Evolutionary conservation across 1,140 invertebrate species (phyloP).

Genomic region (Cotesia typhae): DNA sequence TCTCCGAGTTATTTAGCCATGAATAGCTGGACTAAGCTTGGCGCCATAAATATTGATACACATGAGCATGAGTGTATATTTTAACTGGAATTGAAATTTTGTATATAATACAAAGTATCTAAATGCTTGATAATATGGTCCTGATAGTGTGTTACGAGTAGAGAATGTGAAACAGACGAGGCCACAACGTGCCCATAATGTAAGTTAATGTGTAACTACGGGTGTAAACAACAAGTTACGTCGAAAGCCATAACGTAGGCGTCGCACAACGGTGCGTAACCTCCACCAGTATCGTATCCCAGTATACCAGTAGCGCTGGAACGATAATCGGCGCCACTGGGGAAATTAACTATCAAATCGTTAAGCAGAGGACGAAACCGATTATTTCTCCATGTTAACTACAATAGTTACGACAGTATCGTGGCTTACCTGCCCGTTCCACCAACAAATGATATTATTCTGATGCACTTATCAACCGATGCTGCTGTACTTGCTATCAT

Average conservation of each 20-base stretch:
- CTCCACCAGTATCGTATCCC: too few relatives aligned
- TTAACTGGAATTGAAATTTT: too few relatives aligned
- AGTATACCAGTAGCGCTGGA: constrained; percentile 39
- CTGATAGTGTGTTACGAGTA: background rate
- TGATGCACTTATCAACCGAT: too few relatives aligned
- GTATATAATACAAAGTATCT: too few relatives aligned
- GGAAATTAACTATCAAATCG: constrained; percentile 52
- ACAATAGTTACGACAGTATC: constrained; percentile 28
- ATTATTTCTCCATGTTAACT: constrained; percentile 31
- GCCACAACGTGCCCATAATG: constrained; percentile 49
- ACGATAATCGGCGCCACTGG: constrained; percentile 48
- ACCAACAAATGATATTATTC: background rate
- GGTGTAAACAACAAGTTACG: constrained; percentile 48
- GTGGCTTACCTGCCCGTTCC: background rate
- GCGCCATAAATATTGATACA: too few relatives aligned
- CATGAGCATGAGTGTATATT: too few relatives aligned
- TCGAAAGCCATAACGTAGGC: constrained; percentile 37
- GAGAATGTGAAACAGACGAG: constrained; percentile 46
- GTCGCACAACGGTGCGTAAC: constrained; percentile 33
- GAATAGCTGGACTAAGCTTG: too few relatives aligned
- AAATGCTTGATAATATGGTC: too few relatives aligned
- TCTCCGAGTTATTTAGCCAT: too few relatives aligned
- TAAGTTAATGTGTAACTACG: constrained; percentile 50
- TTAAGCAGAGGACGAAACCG: constrained; percentile 6
- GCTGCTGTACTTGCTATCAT: too few relatives aligned